Evolutionary conservation across 2,888 invertebrate species (phyloP).

Genomic region (Diadegma fenestrale): DNA sequence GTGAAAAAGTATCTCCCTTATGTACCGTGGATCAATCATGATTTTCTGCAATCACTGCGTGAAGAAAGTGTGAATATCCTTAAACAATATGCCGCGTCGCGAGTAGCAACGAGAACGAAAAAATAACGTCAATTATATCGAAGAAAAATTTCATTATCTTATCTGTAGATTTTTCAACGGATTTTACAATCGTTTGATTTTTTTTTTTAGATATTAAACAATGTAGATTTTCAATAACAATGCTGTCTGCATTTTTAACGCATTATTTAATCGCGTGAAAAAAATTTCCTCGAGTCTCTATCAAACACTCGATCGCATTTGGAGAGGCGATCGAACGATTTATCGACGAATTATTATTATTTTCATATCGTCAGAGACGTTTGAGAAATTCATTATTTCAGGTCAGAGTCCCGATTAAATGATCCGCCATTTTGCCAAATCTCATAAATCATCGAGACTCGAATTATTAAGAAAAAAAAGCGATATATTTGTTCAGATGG

Average conservation of each 20-base stretch:
- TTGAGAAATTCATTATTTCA: conserved; percentile 5
- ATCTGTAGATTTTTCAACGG: background rate
- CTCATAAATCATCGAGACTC: conserved; percentile 26
- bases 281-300: background rate
- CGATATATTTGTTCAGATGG: conserved; percentile 4
- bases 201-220: background rate
- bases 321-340: background rate
- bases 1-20: conserved; percentile 3
- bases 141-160: conserved; percentile 4
- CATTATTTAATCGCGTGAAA: background rate
- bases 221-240: background rate
- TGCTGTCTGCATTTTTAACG: background rate
- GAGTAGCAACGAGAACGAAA: background rate
- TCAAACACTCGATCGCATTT: background rate
- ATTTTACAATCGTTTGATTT: background rate
- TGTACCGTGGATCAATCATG: conserved; percentile 12
- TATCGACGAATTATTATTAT: background rate
- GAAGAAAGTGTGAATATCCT: conserved; percentile 17
- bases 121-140: background rate
- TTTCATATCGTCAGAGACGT: background rate
- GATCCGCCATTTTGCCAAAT: background rate
- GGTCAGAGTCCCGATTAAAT: background rate
- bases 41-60: conserved; percentile 3
- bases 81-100: background rate
- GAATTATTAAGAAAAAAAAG: background rate